Conservation (phyloP, 1,140 invertebrate species). For the Monochamus saltuarius region DNA sequence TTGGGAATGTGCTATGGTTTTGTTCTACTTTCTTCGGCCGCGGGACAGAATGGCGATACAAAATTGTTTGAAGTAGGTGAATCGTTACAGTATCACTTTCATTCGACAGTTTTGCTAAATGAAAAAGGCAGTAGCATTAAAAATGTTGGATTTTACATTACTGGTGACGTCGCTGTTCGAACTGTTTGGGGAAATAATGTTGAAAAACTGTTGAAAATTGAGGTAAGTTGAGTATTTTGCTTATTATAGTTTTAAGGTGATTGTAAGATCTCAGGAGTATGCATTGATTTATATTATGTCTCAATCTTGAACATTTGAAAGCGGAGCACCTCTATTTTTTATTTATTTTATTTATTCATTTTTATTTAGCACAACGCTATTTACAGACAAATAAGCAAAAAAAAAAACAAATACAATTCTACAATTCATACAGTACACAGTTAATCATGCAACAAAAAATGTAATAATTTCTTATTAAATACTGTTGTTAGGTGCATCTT, state of each 20-base stretch:
- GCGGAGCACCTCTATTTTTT: too few relatives aligned
- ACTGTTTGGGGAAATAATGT: constrained; percentile 56
- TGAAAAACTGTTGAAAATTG: constrained; percentile 53
- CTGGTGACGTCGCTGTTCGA: constrained; percentile 54
- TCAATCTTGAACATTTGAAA: too few relatives aligned
- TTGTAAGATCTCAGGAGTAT: neutral
- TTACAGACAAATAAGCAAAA: neutral
- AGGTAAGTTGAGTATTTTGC: constrained; percentile 42
- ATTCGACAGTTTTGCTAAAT: constrained; percentile 56
- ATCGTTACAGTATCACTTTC: constrained; percentile 51
- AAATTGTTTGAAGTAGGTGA: constrained; percentile 49
- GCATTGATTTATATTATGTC: neutral
- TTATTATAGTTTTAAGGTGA: neutral
- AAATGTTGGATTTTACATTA: constrained; percentile 62
- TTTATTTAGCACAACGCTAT: neutral
- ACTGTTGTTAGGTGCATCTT: too few relatives aligned
- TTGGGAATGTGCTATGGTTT: constrained; percentile 38
- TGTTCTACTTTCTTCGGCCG: constrained; percentile 49
- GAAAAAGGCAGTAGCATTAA: constrained; percentile 53
- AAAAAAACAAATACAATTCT: too few relatives aligned
- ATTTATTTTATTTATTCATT: neutral
- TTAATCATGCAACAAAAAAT: too few relatives aligned
- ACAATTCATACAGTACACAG: neutral
- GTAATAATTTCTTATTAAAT: too few relatives aligned
- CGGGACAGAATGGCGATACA: constrained; percentile 31